phyloP scores from a whole-genome alignment of 1,140 invertebrate genomes.

The Phenacoccus solenopsis region DNA sequence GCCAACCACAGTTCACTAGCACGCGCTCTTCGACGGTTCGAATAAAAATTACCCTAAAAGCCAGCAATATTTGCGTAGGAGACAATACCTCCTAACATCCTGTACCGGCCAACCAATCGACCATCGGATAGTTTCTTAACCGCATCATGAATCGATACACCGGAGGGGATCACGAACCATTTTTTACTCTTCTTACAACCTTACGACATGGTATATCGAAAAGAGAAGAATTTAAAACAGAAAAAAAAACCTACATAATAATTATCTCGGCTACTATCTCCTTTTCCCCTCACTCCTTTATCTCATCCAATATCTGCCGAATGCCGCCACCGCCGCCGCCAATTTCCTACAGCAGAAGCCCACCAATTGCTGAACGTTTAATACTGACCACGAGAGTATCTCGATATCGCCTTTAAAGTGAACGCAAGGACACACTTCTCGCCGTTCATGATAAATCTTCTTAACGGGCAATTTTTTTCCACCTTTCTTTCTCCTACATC shows the following conservation, averaged over 20 bases:
- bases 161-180: background rate
- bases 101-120: too few relatives aligned
- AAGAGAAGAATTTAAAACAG: background rate
- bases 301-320: background rate
- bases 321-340: background rate
- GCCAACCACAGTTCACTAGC: too few relatives aligned
- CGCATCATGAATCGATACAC: background rate
- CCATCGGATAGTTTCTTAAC: background rate
- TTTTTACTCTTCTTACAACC: background rate
- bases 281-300: background rate
- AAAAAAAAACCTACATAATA: background rate
- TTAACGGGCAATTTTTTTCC: background rate
- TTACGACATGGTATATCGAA: background rate
- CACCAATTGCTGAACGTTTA: too few relatives aligned
- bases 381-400: too few relatives aligned
- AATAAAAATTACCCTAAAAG: too few relatives aligned
- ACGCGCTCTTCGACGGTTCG: too few relatives aligned
- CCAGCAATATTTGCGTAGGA: background rate
- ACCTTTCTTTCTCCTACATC: background rate
- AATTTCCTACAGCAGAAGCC: background rate
- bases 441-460: background rate
- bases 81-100: background rate
- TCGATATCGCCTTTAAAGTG: too few relatives aligned
- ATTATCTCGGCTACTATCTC: background rate
- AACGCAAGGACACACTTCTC: background rate